phyloP scores from a whole-genome alignment of 2,888 invertebrate species.

The Caenorhabditis virilis region DNA sequence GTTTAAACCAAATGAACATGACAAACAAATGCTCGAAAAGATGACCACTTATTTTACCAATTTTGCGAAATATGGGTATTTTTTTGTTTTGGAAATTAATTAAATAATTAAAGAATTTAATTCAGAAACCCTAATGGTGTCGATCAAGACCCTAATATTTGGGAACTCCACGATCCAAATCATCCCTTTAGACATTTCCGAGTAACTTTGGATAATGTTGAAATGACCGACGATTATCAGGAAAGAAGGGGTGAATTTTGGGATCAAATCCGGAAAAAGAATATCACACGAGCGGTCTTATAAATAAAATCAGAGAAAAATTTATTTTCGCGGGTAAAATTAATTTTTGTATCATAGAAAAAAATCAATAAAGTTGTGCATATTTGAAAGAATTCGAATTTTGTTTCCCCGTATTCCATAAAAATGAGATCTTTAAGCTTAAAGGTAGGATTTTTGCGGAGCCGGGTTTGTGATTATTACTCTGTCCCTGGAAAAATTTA shows the following conservation, averaged over 20 bases:
- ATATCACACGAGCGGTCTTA: conserved; percentile 18
- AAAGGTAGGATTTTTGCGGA: conserved; percentile 24
- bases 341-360: too few species aligned
- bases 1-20: conserved; percentile 50
- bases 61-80: conserved; percentile 55
- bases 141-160: not conserved
- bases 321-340: too few species aligned
- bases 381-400: not conserved
- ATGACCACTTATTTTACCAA: conserved; percentile 56
- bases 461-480: conserved; percentile 22
- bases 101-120: not conserved
- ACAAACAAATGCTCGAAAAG: conserved; percentile 47
- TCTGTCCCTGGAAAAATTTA: too few species aligned
- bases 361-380: too few species aligned
- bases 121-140: conserved; percentile 36
- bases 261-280: conserved; percentile 34
- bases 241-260: conserved; percentile 49
- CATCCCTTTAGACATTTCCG: conserved; percentile 30
- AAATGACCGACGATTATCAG: conserved; percentile 50
- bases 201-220: conserved; percentile 19
- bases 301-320: too few species aligned
- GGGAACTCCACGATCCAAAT: conserved; percentile 26
- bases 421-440: not conserved
- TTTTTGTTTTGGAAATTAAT: not conserved
- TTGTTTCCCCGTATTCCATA: not conserved